phyloP scores from a whole-genome alignment of 2,797 vertebrate genomes.

The Synanceia verrucosa region DNA sequence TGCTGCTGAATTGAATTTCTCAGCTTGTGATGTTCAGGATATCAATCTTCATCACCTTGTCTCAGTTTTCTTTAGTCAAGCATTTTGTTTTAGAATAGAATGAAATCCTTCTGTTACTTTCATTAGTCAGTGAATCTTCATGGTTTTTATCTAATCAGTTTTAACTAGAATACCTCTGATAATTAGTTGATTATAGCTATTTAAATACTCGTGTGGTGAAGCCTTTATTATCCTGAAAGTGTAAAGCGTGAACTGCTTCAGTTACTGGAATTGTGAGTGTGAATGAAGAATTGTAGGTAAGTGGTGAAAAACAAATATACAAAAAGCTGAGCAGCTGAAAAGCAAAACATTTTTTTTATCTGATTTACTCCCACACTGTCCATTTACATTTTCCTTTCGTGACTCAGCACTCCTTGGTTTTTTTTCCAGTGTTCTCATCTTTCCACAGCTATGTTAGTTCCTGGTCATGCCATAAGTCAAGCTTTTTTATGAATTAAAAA shows the following conservation, averaged over 20 bases:
- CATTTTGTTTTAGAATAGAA: not conserved
- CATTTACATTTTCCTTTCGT: too few relatives aligned
- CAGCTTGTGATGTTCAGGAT: conserved; percentile 7
- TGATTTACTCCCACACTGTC: too few relatives aligned
- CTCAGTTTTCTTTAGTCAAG: conserved; percentile 5
- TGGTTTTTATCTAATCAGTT: not conserved
- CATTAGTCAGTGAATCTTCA: not conserved
- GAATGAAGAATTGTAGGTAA: not conserved
- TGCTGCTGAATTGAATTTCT: conserved; percentile 29
- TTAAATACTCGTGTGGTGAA: not conserved
- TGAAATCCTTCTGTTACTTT: not conserved
- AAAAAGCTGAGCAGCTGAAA: not conserved
- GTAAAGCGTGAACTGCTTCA: not conserved
- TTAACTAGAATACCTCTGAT: not conserved
- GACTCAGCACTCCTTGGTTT: too few relatives aligned
- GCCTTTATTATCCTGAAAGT: not conserved
- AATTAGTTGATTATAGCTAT: conserved; percentile 2
- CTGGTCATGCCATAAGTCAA: too few relatives aligned
- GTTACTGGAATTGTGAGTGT: not conserved
- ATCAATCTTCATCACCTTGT: not conserved
- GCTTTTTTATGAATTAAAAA: too few relatives aligned
- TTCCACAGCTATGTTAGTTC: too few relatives aligned
- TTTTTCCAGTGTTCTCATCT: too few relatives aligned
- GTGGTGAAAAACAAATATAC: not conserved
- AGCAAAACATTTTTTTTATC: not conserved